Evolutionary conservation across 2,888 invertebrate genomes (phyloP).

Genomic region (Zelleria hepariella): DNA sequence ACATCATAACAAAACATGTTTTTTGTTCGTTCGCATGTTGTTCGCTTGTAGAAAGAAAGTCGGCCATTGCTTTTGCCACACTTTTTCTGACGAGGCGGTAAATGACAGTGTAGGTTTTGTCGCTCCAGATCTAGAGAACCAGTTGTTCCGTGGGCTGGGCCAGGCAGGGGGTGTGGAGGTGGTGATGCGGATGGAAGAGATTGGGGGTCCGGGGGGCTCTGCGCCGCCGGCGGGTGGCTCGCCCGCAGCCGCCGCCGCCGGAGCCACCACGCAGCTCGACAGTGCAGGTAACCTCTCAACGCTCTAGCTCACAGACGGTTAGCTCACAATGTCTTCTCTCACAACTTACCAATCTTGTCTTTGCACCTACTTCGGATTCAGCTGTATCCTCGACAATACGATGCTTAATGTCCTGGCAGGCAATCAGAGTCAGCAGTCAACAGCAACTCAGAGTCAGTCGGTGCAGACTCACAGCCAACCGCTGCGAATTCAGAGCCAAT

Average conservation of each 20-base stretch:
- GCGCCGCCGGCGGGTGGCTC: too few relatives aligned
- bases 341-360: too few relatives aligned
- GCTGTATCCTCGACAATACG: slow-evolving; percentile 34
- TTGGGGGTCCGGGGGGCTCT: slow-evolving; percentile 10
- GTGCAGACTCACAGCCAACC: too few relatives aligned
- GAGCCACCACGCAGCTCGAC: background rate
- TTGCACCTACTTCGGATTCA: too few relatives aligned
- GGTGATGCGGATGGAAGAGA: slow-evolving; percentile 51
- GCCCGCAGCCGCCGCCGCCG: background rate
- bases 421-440: slow-evolving; percentile 10
- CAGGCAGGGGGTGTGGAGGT: slow-evolving; percentile 39
- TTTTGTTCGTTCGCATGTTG: too few relatives aligned
- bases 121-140: slow-evolving; percentile 40
- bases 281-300: background rate
- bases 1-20: too few relatives aligned
- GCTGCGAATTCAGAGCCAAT: too few relatives aligned
- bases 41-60: too few relatives aligned
- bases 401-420: slow-evolving; percentile 26
- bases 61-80: too few relatives aligned
- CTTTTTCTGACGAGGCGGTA: background rate
- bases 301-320: background rate
- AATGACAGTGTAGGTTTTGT: slow-evolving; percentile 14
- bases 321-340: too few relatives aligned
- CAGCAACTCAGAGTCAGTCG: slow-evolving; percentile 10
- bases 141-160: slow-evolving; percentile 33